Evolutionary conservation across 2,113 vertebrate genomes (phyloP).

Genomic region (Clarias magur): DNA sequence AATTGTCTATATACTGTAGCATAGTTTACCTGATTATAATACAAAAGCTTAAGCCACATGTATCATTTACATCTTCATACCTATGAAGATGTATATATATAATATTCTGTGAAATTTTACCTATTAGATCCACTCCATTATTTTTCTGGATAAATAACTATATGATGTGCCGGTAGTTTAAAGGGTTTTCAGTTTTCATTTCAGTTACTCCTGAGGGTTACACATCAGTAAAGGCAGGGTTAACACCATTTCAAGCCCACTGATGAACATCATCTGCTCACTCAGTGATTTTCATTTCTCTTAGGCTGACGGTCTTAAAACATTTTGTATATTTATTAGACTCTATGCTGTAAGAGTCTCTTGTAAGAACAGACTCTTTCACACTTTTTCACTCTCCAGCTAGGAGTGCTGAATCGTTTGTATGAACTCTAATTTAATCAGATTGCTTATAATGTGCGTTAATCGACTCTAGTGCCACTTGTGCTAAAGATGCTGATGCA

Average conservation of each 20-base stretch:
- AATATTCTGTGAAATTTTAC: no score
- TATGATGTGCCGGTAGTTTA: neutral
- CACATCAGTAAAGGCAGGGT: neutral
- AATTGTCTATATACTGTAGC: neutral
- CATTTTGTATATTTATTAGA: neutral
- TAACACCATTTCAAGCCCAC: neutral
- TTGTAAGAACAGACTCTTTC: neutral
- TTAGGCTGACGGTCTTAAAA: neutral
- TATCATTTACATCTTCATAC: no score
- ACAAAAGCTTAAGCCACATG: neutral
- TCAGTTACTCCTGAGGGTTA: neutral
- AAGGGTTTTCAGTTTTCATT: neutral
- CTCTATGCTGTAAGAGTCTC: neutral
- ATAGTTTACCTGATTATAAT: neutral
- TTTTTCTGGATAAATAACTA: neutral
- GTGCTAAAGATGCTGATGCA: constrained; percentile 41
- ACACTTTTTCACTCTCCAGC: constrained; percentile 27
- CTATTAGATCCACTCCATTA: neutral
- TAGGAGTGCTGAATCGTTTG: constrained; percentile 48
- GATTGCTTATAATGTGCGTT: constrained; percentile 49
- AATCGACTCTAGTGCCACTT: constrained; percentile 48
- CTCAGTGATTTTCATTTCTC: neutral
- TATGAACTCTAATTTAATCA: constrained; percentile 49
- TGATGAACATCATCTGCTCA: neutral
- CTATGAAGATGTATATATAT: no score